Base-by-base conservation (phyloP, 2,113 vertebrate species). In the Lepus americanus region DNA sequence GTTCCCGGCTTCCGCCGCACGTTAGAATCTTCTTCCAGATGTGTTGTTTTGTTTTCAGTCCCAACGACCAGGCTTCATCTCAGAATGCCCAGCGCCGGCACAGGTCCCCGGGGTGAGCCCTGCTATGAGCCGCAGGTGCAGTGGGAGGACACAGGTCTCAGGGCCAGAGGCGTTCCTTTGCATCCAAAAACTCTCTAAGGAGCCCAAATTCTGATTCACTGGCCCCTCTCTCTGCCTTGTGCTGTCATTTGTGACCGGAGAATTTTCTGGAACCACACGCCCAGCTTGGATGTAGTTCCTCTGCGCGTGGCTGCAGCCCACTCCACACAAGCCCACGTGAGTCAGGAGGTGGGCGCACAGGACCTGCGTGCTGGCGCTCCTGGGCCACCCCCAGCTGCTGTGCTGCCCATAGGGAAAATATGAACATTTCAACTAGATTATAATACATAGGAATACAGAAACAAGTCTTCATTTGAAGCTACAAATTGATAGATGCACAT, bases 341-440 rank as follows among this genome's bases (percentile, higher is more conserved):
- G 31, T 66, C 61, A 86, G 23, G 27, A 51, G 29, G 33, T 20
- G 44, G 76, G 61, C 61, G 31, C 44, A 16, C n/a, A 80, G 39
- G 12, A 0, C 12, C 44, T 66, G 0, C 55, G 82, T 94, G 72
- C 23, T 25, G 19, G 22, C 2, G 9, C 36, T 31, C 12, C 7
- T 33, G 22, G 36, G 64, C 16, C 53, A n/a, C 61, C 39, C 23
- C 63, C 4, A 49, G 49, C 25, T 87, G 73, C 72, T 59, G 19
- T 59, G 55, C 19, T 3, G 55, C 17, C 55, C 55, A 59, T 51
- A 76, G 59, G 9, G 80, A 76, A 94, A 53, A 72, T 59, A 22
- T 49, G 49, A 81, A 51, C 22, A 85, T 73, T 95, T 80, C 73
- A 72, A 87, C 66, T 93, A 61, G n/a, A 61, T 82, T 89, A 83